phyloP scores from a whole-genome alignment of 2,113 vertebrate genomes.

The Panurus biarmicus region DNA sequence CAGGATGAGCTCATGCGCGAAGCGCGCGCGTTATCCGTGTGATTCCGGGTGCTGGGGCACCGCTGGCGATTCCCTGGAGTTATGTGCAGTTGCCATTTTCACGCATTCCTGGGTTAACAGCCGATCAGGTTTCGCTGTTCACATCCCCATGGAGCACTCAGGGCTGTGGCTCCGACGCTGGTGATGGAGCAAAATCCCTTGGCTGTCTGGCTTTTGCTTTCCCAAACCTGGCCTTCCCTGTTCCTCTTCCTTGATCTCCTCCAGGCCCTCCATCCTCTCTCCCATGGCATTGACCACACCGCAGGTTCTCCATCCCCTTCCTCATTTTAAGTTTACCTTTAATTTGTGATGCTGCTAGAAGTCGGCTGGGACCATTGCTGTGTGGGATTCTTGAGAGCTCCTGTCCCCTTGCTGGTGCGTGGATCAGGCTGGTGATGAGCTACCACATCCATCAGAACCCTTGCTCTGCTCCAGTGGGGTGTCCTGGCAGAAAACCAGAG shows the following conservation, averaged over 20 bases:
- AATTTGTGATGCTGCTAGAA: neutral
- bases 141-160: neutral
- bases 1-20: constrained; percentile 57
- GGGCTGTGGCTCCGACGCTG: neutral
- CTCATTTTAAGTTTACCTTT: neutral
- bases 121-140: constrained; percentile 52
- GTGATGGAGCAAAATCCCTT: neutral
- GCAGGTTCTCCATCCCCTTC: neutral
- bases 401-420: rapidly evolving
- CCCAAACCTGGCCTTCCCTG: neutral
- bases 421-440: neutral
- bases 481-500: neutral
- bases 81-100: constrained; percentile 73
- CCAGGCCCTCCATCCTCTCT: neutral
- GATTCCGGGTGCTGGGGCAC: constrained; percentile 68
- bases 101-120: constrained; percentile 66
- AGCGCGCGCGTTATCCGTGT: constrained; percentile 59
- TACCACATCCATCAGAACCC: neutral
- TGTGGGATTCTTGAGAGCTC: neutral
- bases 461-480: neutral
- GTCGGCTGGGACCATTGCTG: rapidly evolving
- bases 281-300: rapidly evolving
- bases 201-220: neutral
- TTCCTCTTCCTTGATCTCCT: neutral
- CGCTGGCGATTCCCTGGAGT: constrained; percentile 54